Percentiles rank a stretch among this genome's conserved stretches.
phyloP scores from a whole-genome alignment of 2,113 vertebrate genomes.

The Sebastes fasciatus region DNA sequence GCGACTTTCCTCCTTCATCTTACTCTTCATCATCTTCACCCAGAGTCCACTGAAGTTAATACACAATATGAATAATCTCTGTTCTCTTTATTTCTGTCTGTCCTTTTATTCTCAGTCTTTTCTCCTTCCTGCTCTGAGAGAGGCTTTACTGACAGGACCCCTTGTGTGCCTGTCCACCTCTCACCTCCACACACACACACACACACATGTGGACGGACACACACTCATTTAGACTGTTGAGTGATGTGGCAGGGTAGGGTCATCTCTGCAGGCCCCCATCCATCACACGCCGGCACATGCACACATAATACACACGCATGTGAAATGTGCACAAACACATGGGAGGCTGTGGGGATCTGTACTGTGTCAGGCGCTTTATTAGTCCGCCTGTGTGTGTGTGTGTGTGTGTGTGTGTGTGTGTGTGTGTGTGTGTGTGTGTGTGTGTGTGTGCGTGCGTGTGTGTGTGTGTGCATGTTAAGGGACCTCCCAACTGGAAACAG shows the following conservation, averaged over 20 bases:
- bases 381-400: constrained; percentile 59
- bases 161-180: constrained; percentile 68
- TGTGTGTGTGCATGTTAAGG: constrained; percentile 46
- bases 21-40: constrained; percentile 8
- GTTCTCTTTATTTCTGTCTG: constrained; percentile 42
- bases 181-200: constrained; percentile 56
- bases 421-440: constrained; percentile 41
- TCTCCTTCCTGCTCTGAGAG: constrained; percentile 57
- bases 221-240: constrained; percentile 70
- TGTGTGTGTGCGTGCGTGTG: constrained; percentile 34
- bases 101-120: constrained; percentile 48
- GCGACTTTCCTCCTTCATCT: background rate
- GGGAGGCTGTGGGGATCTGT: constrained; percentile 73
- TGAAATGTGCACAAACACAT: constrained; percentile 60
- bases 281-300: constrained; percentile 63
- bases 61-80: constrained; percentile 75
- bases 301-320: constrained; percentile 35
- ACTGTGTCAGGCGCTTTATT: constrained; percentile 82
- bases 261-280: constrained; percentile 78
- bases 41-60: constrained; percentile 65
- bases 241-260: constrained; percentile 74
- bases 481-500: constrained; percentile 76
- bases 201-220: constrained; percentile 40
- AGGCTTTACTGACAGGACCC: constrained; percentile 71
- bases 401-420: constrained; percentile 36